These are phyloP conservation scores for Rhabdomys dilectus DNA, from an alignment of 2,113 vertebrate species.

Conservation along the genomic window DNA sequence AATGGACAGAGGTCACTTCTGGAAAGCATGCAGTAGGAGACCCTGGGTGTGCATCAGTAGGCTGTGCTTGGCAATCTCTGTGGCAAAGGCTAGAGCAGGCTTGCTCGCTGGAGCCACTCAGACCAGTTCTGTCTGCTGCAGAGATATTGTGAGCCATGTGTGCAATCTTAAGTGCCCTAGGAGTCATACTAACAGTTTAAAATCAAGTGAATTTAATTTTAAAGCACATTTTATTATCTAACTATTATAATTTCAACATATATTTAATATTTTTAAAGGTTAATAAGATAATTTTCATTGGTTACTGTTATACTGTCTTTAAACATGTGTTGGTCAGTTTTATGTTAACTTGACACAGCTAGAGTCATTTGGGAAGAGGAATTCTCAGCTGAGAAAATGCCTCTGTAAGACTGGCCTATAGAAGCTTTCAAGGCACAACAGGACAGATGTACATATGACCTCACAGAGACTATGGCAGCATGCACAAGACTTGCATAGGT, in stretches of 20 bases:
- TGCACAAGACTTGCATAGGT: neutral
- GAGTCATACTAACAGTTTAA: neutral
- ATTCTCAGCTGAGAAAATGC: neutral
- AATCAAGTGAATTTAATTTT: neutral
- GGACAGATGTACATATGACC: neutral
- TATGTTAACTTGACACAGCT: neutral
- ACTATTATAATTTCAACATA: constrained; percentile 2
- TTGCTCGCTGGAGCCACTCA: neutral
- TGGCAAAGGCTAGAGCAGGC: neutral
- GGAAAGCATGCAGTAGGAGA: neutral
- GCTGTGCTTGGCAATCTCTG: neutral
- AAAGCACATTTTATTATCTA: constrained; percentile 12
- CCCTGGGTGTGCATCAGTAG: neutral
- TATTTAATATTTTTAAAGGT: neutral
- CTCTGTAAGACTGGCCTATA: neutral
- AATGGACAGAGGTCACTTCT: neutral
- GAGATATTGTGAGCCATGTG: neutral
- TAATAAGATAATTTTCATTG: neutral
- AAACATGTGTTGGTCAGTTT: neutral
- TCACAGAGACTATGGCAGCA: neutral
- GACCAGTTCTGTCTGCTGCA: neutral
- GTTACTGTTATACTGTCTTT: neutral
- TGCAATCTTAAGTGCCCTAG: neutral
- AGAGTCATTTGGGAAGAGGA: neutral
- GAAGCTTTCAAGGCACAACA: neutral